These are phyloP conservation scores for Trimorus sp. DNA, from an alignment of 2,888 invertebrate genomes.

Conservation along the genomic window DNA sequence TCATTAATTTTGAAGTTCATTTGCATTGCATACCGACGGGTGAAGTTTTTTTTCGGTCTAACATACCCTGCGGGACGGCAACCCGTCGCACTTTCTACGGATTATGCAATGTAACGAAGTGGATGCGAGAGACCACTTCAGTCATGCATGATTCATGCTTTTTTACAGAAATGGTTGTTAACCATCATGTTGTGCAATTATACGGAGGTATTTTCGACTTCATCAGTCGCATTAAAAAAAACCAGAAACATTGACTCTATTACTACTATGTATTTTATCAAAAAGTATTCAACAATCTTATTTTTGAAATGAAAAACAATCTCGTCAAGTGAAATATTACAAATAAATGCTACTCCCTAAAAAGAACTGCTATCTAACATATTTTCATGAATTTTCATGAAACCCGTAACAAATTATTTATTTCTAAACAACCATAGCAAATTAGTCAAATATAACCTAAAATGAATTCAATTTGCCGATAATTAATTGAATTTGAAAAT, in stretches of 20 bases:
- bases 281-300: no score
- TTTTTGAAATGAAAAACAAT: no score
- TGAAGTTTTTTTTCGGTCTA: slow-evolving; percentile 25
- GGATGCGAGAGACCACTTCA: slow-evolving; percentile 44
- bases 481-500: slow-evolving; percentile 33
- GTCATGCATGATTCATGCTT: slow-evolving; percentile 25
- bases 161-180: slow-evolving; percentile 31
- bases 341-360: no score
- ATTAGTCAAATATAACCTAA: not conserved
- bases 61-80: slow-evolving; percentile 45
- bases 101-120: slow-evolving; percentile 57
- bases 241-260: not conserved
- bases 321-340: no score
- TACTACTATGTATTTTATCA: not conserved
- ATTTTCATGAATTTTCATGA: no score
- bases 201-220: not conserved
- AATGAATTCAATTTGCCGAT: not conserved
- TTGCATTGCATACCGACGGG: slow-evolving; percentile 43
- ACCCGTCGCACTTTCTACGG: slow-evolving; percentile 49
- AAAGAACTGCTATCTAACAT: no score
- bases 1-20: slow-evolving; percentile 50
- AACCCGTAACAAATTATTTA: no score
- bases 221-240: no score
- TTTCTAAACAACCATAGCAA: no score
- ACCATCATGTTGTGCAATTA: slow-evolving; percentile 22